Percentiles rank a stretch among this genome's conserved stretches.
Conservation (phyloP, 2,797 vertebrate species). For the Decapterus maruadsi region DNA sequence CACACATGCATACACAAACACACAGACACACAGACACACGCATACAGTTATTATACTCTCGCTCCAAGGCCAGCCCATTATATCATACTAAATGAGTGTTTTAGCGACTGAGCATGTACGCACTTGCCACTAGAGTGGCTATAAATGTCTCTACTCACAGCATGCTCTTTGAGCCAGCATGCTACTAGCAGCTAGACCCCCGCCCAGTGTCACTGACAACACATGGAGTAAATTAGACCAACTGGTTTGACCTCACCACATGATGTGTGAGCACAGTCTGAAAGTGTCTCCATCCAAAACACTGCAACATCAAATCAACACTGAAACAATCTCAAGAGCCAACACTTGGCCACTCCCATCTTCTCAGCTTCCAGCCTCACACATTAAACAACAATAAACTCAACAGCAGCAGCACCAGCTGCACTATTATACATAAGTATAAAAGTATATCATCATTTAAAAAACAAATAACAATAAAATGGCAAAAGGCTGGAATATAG, state of each 20-base stretch:
- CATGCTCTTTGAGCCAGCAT: conserved; percentile 52
- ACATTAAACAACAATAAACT: conserved; percentile 83
- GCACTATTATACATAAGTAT: not conserved
- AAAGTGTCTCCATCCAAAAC: conserved; percentile 85
- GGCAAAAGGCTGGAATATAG: not conserved
- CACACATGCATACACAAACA: conserved; percentile 32
- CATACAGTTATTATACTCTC: conserved; percentile 26
- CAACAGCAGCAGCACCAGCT: not conserved
- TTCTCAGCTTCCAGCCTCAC: conserved; percentile 71
- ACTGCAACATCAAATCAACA: conserved; percentile 81
- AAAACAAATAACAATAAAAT: not conserved
- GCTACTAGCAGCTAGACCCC: conserved; percentile 58
- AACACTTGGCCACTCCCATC: conserved; percentile 82
- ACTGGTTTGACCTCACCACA: conserved; percentile 90
- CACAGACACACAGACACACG: conserved; percentile 19
- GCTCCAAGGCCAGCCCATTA: conserved; percentile 53
- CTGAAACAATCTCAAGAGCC: conserved; percentile 85
- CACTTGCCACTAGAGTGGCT: conserved; percentile 51
- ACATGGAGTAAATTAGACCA: conserved; percentile 86
- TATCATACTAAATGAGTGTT: conserved; percentile 55
- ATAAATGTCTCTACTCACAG: conserved; percentile 70
- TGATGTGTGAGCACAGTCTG: conserved; percentile 89
- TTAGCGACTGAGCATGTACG: conserved; percentile 51
- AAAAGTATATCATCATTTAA: not conserved
- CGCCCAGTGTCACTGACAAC: conserved; percentile 83